A percentile compares a stretch with the other conserved stretches of the same genome.
These are phyloP conservation scores for Chlorodrepanis virens DNA, from an alignment of 2,113 vertebrate genomes.

Conservation along the genomic window DNA sequence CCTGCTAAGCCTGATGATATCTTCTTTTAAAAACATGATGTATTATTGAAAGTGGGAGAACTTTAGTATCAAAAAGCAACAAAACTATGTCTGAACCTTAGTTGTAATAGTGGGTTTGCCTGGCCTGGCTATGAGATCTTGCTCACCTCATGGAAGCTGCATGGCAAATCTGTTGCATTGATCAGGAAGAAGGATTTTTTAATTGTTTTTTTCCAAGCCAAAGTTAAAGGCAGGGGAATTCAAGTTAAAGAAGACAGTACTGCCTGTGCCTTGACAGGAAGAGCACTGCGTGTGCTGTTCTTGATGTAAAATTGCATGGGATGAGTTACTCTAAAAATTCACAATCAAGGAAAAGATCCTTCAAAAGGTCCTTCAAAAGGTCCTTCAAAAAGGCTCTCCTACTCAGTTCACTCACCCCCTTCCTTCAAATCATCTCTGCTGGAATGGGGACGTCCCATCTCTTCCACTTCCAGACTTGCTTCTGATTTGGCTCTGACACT, in stretches of 20 bases:
- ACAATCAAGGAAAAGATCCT: background rate
- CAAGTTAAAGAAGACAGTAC: background rate
- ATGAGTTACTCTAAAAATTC: background rate
- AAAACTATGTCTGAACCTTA: background rate
- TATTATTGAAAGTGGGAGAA: background rate
- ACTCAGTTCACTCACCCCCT: background rate
- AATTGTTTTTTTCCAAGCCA: background rate
- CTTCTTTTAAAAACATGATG: background rate
- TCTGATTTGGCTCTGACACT: background rate
- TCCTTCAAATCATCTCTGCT: background rate
- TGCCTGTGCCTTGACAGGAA: background rate
- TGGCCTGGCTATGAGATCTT: background rate
- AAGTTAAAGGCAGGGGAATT: background rate
- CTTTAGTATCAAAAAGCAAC: background rate
- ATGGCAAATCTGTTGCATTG: background rate
- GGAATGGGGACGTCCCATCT: background rate
- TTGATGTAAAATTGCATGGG: background rate
- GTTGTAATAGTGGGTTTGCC: background rate
- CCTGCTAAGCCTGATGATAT: background rate
- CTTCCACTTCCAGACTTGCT: background rate
- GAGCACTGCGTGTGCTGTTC: accelerated
- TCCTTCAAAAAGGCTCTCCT: background rate
- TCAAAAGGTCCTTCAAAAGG: background rate
- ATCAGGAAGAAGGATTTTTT: background rate
- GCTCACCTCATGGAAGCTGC: background rate